A percentile compares a stretch with the other conserved stretches of the same genome.
Conservation (phyloP, 2,113 vertebrate genomes). For the Tychaedon coryphoeus region DNA sequence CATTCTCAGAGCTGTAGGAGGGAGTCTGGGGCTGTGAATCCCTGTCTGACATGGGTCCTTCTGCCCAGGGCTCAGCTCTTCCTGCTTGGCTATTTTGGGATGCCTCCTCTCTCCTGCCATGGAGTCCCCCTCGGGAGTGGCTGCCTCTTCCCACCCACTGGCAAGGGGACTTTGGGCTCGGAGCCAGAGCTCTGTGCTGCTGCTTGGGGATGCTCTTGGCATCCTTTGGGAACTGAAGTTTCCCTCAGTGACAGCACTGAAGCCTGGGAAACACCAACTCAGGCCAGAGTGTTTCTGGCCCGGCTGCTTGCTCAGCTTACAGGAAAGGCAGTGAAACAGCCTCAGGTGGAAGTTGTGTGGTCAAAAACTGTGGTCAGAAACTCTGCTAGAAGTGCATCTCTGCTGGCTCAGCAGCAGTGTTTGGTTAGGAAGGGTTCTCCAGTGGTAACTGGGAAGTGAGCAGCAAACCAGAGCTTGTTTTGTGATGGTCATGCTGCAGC, state of each 20-base stretch:
- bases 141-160: neutral
- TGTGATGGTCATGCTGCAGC: neutral
- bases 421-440: neutral
- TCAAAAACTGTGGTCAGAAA: neutral
- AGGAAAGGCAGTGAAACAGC: neutral
- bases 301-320: neutral
- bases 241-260: neutral
- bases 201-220: neutral
- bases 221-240: neutral
- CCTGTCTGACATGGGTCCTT: neutral
- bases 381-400: neutral
- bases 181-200: neutral
- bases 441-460: neutral
- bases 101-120: neutral
- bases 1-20: neutral
- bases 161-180: neutral
- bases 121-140: neutral
- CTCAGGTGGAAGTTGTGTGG: neutral
- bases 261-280: neutral
- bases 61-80: neutral
- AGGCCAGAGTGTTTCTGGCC: neutral
- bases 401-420: neutral
- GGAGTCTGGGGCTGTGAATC: neutral
- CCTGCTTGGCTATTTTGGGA: neutral
- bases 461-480: neutral